Base-by-base conservation (phyloP, 2,113 vertebrate genomes). In the Erythrocercus mccallii region DNA sequence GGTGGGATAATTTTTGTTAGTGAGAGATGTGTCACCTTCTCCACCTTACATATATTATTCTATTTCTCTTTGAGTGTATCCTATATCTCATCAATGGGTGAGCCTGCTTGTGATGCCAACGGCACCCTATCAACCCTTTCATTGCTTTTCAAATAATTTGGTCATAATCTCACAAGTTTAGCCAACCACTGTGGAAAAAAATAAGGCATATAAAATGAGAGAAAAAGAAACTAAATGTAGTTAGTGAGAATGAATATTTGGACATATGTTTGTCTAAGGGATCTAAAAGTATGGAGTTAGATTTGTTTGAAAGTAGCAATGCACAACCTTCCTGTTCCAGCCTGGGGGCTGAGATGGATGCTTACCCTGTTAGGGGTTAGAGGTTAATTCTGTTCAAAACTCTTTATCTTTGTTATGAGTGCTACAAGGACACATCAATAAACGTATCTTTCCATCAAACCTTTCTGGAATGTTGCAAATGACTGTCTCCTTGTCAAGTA, bases 21-120 rank as follows among this genome's bases (percentile, higher is more conserved):
- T 23, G 27, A 86, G 27, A 79, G 9, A 0, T n/a, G 5, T n/a
- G 5, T 30, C 15, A 30, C 5, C 8, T 56, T 65, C 24, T 70
- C 19, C 65, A 7, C 6, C 7, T 60, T 35, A 11, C 5, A 1
- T 10, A 11, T 1, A 22, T 24, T 3, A n/a, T 16, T 4, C 5
- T 50, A 4, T 53, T 81, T 51, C 23, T 51, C 11, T 37, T 27
- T 42, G 30, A 31, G 16, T 19, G 27, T 5, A 54, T 60, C 4
- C 9, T 25, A 56, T 7, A 12, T 2, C 12, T 53, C 1, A 0
- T 12, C n/a, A 18, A 2, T 4, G 13, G 2, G 5, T 61, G 61
- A 64, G 8, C 3, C 23, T 74, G 7, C 16, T 62, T 60, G 60
- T 72, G 33, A 15, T 72, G 27, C 12, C 51, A 65, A 8, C 17